Percentiles rank a stretch among this genome's conserved stretches.
phyloP scores from a whole-genome alignment of 2,888 invertebrate genomes.

The Molanna angustata region DNA sequence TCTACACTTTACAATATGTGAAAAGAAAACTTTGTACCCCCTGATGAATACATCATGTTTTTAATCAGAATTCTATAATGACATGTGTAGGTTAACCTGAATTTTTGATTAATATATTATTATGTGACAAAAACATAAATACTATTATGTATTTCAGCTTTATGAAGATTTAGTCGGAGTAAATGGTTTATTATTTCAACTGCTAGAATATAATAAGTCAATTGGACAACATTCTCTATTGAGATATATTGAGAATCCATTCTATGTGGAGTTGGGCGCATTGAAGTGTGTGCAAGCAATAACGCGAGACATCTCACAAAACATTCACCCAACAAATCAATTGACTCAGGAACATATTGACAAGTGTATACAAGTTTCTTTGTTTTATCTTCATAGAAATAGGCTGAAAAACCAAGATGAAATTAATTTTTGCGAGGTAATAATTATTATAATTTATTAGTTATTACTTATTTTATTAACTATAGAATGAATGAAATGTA shows the following conservation, averaged over 20 bases:
- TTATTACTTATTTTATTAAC: background rate
- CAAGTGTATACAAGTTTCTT: constrained; percentile 43
- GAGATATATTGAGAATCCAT: constrained; percentile 7
- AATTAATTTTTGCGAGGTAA: constrained; percentile 52
- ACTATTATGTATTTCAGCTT: constrained; percentile 38
- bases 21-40: too few relatives aligned
- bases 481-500: background rate
- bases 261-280: constrained; percentile 15
- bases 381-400: constrained; percentile 44
- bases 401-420: constrained; percentile 44
- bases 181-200: constrained; percentile 42
- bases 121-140: background rate
- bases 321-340: constrained; percentile 28
- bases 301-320: constrained; percentile 16
- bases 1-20: too few relatives aligned
- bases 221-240: constrained; percentile 2
- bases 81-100: too few relatives aligned
- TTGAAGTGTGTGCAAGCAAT: constrained; percentile 27
- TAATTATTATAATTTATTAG: background rate
- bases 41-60: too few relatives aligned
- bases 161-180: constrained; percentile 43
- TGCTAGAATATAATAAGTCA: constrained; percentile 37
- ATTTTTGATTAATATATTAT: too few relatives aligned
- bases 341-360: constrained; percentile 38
- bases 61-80: too few relatives aligned